These are phyloP conservation scores for Agelas oroides DNA, from an alignment of 37 sponge, comb jelly and placozoan species.

Conservation along the genomic window DNA sequence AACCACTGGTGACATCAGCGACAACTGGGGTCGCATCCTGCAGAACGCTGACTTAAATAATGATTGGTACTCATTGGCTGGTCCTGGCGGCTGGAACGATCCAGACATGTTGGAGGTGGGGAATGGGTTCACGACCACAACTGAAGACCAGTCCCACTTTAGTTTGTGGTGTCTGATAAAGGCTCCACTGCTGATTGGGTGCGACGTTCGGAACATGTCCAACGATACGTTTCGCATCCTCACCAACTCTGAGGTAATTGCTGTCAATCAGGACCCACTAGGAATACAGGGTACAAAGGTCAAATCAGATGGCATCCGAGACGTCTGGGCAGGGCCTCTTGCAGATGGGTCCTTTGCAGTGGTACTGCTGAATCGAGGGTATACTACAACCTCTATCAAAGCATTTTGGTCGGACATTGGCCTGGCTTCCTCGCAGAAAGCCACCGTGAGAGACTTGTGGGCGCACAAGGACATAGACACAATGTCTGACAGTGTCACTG, in stretches of 20 bases:
- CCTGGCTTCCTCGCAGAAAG: neutral
- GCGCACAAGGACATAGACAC: constrained; percentile 61
- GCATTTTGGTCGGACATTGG: constrained; percentile 53
- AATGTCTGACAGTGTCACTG: constrained; percentile 38
- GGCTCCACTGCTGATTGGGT: constrained; percentile 88
- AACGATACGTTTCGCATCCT: constrained; percentile 77
- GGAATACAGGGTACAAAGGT: constrained; percentile 78
- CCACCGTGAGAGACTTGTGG: constrained; percentile 80
- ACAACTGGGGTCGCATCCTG: constrained; percentile 74
- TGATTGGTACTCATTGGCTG: constrained; percentile 62
- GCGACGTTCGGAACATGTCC: constrained; percentile 68
- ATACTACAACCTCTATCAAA: constrained; percentile 29
- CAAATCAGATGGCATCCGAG: constrained; percentile 18
- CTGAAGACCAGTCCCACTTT: constrained; percentile 83
- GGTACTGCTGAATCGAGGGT: constrained; percentile 70
- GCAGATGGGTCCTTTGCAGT: constrained; percentile 44
- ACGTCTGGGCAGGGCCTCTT: constrained; percentile 84
- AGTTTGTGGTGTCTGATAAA: constrained; percentile 89
- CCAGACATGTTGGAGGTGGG: constrained; percentile 92
- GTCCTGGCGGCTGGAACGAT: constrained; percentile 91
- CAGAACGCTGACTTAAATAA: constrained; percentile 62
- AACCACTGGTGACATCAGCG: constrained; percentile 81
- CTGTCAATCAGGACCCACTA: constrained; percentile 82
- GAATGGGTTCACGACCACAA: constrained; percentile 73
- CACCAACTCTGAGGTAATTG: constrained; percentile 87